Evolutionary conservation across 2,113 vertebrate genomes (phyloP).

Genomic region (Podarcis muralis): DNA sequence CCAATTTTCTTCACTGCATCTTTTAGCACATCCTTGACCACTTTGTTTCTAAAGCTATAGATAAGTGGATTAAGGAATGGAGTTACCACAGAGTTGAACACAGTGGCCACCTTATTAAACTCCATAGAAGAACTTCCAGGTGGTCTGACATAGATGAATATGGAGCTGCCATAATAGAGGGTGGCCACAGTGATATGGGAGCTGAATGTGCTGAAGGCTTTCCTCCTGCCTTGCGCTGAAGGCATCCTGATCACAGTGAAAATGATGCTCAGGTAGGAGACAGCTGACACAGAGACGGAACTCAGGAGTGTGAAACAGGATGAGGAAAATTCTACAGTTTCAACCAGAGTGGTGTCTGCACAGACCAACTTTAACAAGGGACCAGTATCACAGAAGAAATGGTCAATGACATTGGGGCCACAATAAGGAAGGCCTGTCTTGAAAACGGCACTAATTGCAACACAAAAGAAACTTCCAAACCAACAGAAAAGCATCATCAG

Average conservation of each 20-base stretch:
- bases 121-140: background rate
- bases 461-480: slow-evolving; percentile 52
- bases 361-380: slow-evolving; percentile 64
- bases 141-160: slow-evolving; percentile 62
- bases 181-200: slow-evolving; percentile 60
- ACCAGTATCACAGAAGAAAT: slow-evolving; percentile 75
- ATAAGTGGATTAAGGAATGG: background rate
- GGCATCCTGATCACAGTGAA: slow-evolving; percentile 48
- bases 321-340: slow-evolving; percentile 60
- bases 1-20: background rate
- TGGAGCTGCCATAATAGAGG: slow-evolving; percentile 62
- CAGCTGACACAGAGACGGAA: slow-evolving; percentile 54
- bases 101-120: background rate
- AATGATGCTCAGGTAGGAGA: slow-evolving; percentile 54
- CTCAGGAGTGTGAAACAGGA: slow-evolving; percentile 56
- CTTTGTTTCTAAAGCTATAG: slow-evolving; percentile 15
- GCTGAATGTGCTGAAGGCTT: slow-evolving; percentile 58
- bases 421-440: slow-evolving; percentile 40
- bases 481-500: slow-evolving; percentile 56
- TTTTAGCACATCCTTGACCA: background rate
- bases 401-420: slow-evolving; percentile 38
- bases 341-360: slow-evolving; percentile 26
- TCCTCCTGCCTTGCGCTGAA: slow-evolving; percentile 44
- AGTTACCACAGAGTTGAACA: slow-evolving; percentile 3
- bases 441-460: slow-evolving; percentile 40